Percentiles rank a stretch among this genome's conserved stretches.
phyloP scores from a whole-genome alignment of 2,113 vertebrate species.

The Girardinichthys multiradiatus region DNA sequence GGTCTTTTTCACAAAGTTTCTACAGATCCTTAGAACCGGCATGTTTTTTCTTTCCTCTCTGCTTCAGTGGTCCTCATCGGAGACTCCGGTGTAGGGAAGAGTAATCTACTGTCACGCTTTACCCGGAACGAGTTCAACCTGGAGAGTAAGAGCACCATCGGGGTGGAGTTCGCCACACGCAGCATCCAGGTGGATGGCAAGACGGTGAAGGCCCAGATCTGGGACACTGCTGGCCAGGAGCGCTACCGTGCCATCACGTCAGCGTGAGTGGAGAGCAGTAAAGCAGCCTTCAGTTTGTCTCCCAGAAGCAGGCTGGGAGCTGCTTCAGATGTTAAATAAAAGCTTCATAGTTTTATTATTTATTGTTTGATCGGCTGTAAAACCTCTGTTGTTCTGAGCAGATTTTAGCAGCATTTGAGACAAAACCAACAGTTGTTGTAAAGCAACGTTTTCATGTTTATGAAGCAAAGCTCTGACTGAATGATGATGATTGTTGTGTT shows the following conservation, averaged over 20 bases:
- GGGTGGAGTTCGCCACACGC: constrained; percentile 79
- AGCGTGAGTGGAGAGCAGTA: constrained; percentile 81
- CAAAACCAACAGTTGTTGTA: too few relatives aligned
- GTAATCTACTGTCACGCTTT: constrained; percentile 79
- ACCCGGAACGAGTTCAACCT: constrained; percentile 81
- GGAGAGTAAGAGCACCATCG: constrained; percentile 81
- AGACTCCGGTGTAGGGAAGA: constrained; percentile 82
- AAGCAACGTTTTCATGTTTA: too few relatives aligned
- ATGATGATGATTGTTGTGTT: background rate
- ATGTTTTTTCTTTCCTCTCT: constrained; percentile 15
- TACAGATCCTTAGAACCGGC: too few relatives aligned
- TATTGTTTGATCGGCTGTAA: too few relatives aligned
- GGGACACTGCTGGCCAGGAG: constrained; percentile 94
- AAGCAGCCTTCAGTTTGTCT: too few relatives aligned
- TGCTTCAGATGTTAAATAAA: too few relatives aligned
- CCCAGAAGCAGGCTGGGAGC: too few relatives aligned
- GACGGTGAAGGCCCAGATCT: constrained; percentile 96
- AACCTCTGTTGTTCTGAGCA: too few relatives aligned
- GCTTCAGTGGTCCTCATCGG: constrained; percentile 91
- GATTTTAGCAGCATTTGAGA: too few relatives aligned
- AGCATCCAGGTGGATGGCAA: constrained; percentile 85
- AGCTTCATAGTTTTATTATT: too few relatives aligned
- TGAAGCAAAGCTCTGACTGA: too few relatives aligned
- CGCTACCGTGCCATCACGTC: constrained; percentile 95
- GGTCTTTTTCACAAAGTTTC: too few relatives aligned